Base-by-base conservation (phyloP, 2,797 vertebrate species). In the Sebastolobus alascanus region DNA sequence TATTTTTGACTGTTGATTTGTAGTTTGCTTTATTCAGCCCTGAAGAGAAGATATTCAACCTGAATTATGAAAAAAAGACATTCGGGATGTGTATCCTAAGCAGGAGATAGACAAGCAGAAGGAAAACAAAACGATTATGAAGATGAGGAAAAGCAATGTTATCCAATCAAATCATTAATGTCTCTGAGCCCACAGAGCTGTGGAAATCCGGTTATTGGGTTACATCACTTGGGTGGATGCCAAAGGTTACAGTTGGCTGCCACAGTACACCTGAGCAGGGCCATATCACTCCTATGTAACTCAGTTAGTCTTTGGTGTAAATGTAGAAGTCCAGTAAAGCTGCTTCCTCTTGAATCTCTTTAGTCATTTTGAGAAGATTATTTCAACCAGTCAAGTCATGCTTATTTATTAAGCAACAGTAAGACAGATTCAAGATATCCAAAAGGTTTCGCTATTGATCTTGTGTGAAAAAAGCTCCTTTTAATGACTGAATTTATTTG, bases 141-240 rank as follows among this genome's bases (percentile, higher is more conserved):
- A 65, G 59, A 84, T 72, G 43, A 82, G 40, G 38, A 74, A 80
- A 82, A 70, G 20, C 27, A 40, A 65, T 50, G 46, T 80, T 14
- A 83, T 88, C 79, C 72, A 83, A 73, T 83, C 56, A 73, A 77
- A 77, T 75, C 8, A 27, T 87, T 80, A 81, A 80, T 83, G 63
- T 68, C 73, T 67, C 29, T 56, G 66, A 69, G 56, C 50, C 63
- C 33, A 73, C 14, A 54, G 63, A 86, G 65, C 74, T 40, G 67
- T 64, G 64, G 60, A 73, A 88, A 75, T 73, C 85, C 20, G 83
- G 80, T 87, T 87, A 84, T 65, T 14, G 64, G 50, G 75, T 91
- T 84, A 83, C 75, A 87, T 91, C 75, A 86, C 35, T 55, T 64
- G 64, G 59, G 69, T 52, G 68, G 68, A 52, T 38, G 50, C 73